Evolutionary conservation across 2,797 vertebrate species (phyloP).

Genomic region (Cetoscarus ocellatus): DNA sequence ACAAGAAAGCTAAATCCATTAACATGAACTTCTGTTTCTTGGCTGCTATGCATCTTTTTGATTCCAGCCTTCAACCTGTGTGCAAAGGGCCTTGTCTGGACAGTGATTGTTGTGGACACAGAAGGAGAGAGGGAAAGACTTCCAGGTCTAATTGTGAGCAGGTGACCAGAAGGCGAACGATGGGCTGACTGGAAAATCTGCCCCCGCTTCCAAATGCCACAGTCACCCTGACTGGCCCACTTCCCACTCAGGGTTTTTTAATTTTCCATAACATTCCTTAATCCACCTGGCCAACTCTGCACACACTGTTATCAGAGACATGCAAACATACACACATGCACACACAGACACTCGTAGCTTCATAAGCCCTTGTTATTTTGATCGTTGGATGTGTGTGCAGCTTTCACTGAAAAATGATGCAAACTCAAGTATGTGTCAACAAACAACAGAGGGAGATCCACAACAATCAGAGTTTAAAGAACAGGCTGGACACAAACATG

Average conservation of each 20-base stretch:
- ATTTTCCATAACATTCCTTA: constrained; percentile 76
- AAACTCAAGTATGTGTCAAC: constrained; percentile 32
- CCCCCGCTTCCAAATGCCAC: constrained; percentile 59
- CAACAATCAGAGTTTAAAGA: constrained; percentile 36
- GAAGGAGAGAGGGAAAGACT: constrained; percentile 43
- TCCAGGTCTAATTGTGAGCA: constrained; percentile 77
- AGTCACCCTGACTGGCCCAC: constrained; percentile 48
- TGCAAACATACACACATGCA: constrained; percentile 35
- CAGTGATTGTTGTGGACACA: constrained; percentile 40
- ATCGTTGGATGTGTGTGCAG: constrained; percentile 36
- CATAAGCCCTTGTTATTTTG: constrained; percentile 18
- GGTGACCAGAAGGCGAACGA: constrained; percentile 49
- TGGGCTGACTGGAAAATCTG: constrained; percentile 64
- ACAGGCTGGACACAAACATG: constrained; percentile 13
- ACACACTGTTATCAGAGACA: constrained; percentile 46
- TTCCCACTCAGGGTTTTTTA: constrained; percentile 63
- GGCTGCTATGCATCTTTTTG: constrained; percentile 17
- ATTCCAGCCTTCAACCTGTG: constrained; percentile 37
- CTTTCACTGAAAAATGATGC: constrained; percentile 37
- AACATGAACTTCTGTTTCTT: constrained; percentile 23
- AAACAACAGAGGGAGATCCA: constrained; percentile 38
- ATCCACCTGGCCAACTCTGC: constrained; percentile 60
- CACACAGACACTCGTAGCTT: constrained; percentile 18
- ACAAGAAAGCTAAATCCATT: constrained; percentile 1
- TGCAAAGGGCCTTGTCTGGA: constrained; percentile 41